Conservation (phyloP, 2,797 vertebrate species). For the Poecilia picta region DNA sequence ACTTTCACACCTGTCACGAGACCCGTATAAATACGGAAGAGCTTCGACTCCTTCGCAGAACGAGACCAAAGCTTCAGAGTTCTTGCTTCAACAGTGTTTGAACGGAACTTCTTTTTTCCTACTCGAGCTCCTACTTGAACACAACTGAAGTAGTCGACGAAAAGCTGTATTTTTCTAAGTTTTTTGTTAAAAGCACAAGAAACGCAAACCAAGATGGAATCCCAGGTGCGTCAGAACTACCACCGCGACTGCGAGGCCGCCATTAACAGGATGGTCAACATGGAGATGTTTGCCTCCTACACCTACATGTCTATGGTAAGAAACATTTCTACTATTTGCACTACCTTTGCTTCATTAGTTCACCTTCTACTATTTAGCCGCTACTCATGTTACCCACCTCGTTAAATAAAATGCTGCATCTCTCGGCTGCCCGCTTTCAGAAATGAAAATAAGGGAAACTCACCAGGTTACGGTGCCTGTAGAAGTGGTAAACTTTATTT, state of each 20-base stretch:
- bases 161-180: conserved; percentile 65
- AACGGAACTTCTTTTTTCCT: conserved; percentile 72
- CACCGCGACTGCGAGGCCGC: conserved; percentile 85
- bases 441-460: too few species aligned
- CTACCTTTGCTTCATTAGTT: too few species aligned
- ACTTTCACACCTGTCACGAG: not conserved
- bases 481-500: too few species aligned
- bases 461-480: too few species aligned
- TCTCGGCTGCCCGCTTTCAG: not conserved
- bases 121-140: conserved; percentile 20
- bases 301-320: conserved; percentile 79
- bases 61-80: conserved; percentile 45
- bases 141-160: conserved; percentile 7
- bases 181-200: conserved; percentile 54
- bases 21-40: conserved; percentile 51
- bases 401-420: conserved; percentile 29
- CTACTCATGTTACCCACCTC: too few species aligned
- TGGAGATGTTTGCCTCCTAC: conserved; percentile 85
- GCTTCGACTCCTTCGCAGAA: fast-evolving
- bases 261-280: conserved; percentile 86
- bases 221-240: conserved; percentile 88
- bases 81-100: conserved; percentile 87
- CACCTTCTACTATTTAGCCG: too few species aligned
- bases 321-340: not conserved
- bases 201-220: conserved; percentile 80